Base-by-base conservation (phyloP, 2,797 vertebrate species). In the Enteromius treurensis region DNA sequence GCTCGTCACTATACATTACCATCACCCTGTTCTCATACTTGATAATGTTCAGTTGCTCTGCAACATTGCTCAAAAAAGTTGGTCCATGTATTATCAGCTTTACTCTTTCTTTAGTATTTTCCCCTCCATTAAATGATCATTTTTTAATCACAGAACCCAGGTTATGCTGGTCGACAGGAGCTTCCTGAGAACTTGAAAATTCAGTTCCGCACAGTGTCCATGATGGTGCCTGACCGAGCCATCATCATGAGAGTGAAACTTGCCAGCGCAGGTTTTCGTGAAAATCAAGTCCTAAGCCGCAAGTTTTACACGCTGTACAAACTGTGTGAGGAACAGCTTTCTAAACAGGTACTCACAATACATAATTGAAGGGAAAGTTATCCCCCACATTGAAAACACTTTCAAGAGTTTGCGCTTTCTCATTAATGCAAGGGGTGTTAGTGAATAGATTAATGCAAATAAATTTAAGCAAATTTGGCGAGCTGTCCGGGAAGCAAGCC, bases 241-340 rank as follows among this genome's bases (percentile, higher is more conserved):
- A 96, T 97, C 88, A 96, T 96, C 88, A 97, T 97, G 95, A 94
- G 95, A 88, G 96, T 97, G 51, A 97, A 97, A 86, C 92, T 97
- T 86, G 96, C 96, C 80, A 96, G 95, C 68, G 95, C 95, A 64
- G 96, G 96, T 86, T 97, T 96, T 87, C 92, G 94, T 81, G 96
- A 96, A 89, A 97, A 96, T 92, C 94, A 94, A 89, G 91, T 94
- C 58, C 95, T 96, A 7, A 96, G 95, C 88, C 91, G 90, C 74
- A 96, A 96, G 92, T 97, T 96, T 92, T 96, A 95, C 85, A 95
- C 95, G 1, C 94, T 97, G 5, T 97, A 96, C 90, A 96, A 96
- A 84, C 94, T 96, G 81, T 97, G 96, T 90, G 96, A 97, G 91
- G 96, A 96, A 87, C 96, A 96, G 89, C 94, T 97, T 58, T 96